Conservation (phyloP, 2,113 vertebrate species). For the Pandion haliaetus region DNA sequence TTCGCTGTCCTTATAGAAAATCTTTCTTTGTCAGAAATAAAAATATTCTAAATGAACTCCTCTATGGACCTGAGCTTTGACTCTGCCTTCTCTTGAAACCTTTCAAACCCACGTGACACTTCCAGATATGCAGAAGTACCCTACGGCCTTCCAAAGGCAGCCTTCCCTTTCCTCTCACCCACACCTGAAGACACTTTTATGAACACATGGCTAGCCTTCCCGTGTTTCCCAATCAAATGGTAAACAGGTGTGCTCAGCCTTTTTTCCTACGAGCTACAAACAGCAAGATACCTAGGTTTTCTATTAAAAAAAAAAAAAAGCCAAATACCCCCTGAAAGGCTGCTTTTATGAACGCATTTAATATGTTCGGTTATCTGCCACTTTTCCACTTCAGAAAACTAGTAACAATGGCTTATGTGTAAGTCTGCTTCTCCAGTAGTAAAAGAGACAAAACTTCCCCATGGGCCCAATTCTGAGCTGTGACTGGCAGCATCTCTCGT, state of each 20-base stretch:
- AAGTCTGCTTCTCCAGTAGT: fast-evolving
- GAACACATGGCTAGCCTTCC: background rate
- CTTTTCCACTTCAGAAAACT: background rate
- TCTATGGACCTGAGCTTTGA: background rate
- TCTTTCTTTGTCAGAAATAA: background rate
- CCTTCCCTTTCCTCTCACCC: background rate
- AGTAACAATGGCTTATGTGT: background rate
- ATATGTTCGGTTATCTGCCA: background rate
- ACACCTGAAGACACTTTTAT: background rate
- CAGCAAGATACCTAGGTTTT: background rate
- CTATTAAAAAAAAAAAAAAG: background rate
- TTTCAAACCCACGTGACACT: background rate
- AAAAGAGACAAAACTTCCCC: background rate
- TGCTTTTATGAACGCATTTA: background rate
- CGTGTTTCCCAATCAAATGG: background rate
- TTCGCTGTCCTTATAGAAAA: background rate
- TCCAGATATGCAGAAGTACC: background rate
- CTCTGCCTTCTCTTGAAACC: background rate
- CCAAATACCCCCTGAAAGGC: background rate
- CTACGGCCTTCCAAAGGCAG: background rate
- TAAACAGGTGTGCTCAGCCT: background rate
- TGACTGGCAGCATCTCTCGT: background rate
- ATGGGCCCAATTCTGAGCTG: background rate
- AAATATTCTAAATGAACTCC: background rate
- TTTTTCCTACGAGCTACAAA: background rate